Evolutionary conservation across 2,113 vertebrate genomes (phyloP), one percentile per base, ranked within the genome.

Genomic region (Tragelaphus scriptus): DNA sequence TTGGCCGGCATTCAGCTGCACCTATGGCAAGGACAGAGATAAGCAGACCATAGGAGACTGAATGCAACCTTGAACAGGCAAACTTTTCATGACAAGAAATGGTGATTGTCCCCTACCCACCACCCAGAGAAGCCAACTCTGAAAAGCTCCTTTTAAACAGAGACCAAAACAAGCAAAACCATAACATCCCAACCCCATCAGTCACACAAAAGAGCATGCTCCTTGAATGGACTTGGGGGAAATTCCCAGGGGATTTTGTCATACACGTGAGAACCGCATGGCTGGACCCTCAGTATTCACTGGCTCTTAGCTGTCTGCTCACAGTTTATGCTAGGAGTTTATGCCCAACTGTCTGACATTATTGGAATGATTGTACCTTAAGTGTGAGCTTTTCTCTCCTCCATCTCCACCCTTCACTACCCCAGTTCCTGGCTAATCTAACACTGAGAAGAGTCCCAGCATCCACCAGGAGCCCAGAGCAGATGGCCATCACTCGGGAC

Each of bases 1-100:
- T 98, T 99, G 99, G 95, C 99, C 99, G 1, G 99, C 99, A 95
- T 99, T 99, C 94, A 99, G 99, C 97, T 99, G 99, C 77, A 99
- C 99, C 99, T 99, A 96, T 81, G 97, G 99, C 92, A 98, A 98
- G 98, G 98, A 98, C 98, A 98, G 94, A 98, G 93, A 98, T 75
- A 98, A 97, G 47, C 51, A 98, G 91, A 98, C 84, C 98, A 97
- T 1, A 90, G 77, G 93, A 96, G 85, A 91, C n/a, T 96, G 93
- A 95, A 80, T 6, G 79, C 55, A 94, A 94, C 93, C 97, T 98
- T 7, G 30, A 85, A 98, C 30, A 94, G 79, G 91, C 92, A 86
- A 75, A 96, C 65, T 65, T 53, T 87, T 94, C 85, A 89, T 23
- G 25, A 90, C 49, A 36, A 88, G 82, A 95, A 36, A 84, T 10